These are phyloP conservation scores for Sebastes cheni DNA, from an alignment of 2,797 vertebrate species.

Conservation along the genomic window DNA sequence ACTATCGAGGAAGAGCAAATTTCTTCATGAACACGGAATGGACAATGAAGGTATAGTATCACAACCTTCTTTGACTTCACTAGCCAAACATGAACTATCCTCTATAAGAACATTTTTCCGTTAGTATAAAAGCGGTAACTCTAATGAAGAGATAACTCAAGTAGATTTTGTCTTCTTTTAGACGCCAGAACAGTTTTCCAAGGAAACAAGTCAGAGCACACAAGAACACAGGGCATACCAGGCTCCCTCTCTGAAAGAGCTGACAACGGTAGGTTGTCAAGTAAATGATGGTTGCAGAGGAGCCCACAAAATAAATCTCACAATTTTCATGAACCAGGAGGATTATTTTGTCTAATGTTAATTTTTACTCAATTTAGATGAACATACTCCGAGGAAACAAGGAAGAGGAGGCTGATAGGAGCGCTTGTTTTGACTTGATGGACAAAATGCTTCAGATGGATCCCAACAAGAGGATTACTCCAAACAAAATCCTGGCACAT, in stretches of 20 bases:
- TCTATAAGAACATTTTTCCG: not conserved
- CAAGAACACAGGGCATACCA: not conserved
- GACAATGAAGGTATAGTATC: not conserved
- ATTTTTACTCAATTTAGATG: not conserved
- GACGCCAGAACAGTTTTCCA: not conserved
- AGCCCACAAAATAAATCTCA: not conserved
- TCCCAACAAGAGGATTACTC: not conserved
- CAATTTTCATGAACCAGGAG: not conserved
- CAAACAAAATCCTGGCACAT: not conserved
- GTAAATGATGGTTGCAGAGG: not conserved
- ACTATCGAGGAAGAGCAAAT: not conserved
- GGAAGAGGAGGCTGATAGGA: not conserved
- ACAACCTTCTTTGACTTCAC: not conserved
- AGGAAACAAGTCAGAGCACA: not conserved
- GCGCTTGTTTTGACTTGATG: not conserved
- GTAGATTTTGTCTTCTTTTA: not conserved
- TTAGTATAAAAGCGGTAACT: no score
- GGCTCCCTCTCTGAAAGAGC: not conserved
- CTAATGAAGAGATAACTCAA: not conserved
- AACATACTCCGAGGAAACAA: not conserved
- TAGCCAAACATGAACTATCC: not conserved
- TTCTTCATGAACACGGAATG: not conserved
- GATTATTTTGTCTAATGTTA: not conserved
- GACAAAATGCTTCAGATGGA: constrained; percentile 14
- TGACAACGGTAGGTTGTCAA: not conserved